Evolutionary conservation across 2,113 vertebrate species (phyloP).

Genomic region (Dermatemys mawii): DNA sequence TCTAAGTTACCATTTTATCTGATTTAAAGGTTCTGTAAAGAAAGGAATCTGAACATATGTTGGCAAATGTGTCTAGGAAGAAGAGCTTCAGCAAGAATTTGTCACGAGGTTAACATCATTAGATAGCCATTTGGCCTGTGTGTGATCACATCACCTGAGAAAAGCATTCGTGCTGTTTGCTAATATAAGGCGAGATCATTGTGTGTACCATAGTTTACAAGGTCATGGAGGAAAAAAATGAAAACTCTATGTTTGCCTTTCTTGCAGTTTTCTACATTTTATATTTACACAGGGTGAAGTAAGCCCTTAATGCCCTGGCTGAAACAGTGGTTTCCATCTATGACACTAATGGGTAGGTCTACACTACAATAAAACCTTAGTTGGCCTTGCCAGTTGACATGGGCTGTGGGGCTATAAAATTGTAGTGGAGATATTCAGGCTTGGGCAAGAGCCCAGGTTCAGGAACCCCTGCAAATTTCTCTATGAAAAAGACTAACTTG

Average conservation of each 20-base stretch:
- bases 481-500: background rate
- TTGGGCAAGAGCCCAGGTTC: background rate
- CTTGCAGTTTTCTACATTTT: background rate
- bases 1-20: slow-evolving; percentile 12
- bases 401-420: background rate
- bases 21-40: background rate
- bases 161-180: background rate
- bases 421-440: background rate
- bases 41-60: background rate
- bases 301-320: background rate
- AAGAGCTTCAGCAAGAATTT: background rate
- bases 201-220: background rate
- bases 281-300: background rate
- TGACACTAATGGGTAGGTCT: background rate
- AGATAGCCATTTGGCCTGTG: background rate
- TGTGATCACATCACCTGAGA: background rate
- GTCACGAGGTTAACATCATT: background rate
- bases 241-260: background rate
- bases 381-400: background rate
- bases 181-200: background rate
- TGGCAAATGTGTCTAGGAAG: background rate
- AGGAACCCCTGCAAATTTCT: background rate
- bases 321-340: background rate
- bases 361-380: background rate
- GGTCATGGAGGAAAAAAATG: background rate